Base-by-base conservation (phyloP, 2,113 vertebrate genomes). In the Caranx melampygus region DNA sequence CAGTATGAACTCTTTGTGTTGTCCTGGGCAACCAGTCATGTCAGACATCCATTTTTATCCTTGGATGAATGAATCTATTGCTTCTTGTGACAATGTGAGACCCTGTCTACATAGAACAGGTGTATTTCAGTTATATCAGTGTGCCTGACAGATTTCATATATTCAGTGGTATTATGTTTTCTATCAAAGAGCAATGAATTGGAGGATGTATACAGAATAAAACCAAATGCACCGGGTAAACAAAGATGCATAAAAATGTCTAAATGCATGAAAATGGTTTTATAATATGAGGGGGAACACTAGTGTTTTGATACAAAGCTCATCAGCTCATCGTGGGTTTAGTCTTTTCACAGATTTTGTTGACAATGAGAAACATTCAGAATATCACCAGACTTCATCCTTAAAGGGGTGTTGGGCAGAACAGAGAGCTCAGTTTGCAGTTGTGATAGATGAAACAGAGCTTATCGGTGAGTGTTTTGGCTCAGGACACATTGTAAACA, bases 11-110 rank as follows among this genome's bases (percentile, higher is more conserved):
- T 57, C 42, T 47, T 4, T 68, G 33, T n/a, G 2, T 57, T 6
- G n/a, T 61, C 11, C 49, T 34, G 5, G 71, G 61, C 44, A 44
- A 45, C 63, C 63, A 62, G 49, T 83, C 72, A 44, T 75, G 71
- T 75, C 58, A 66, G 62, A 58, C 26, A 20, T 54, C 44, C 18
- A 14, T 59, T 73, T 21, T 31, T 44, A 26, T 73, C 51, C 21
- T 44, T 21, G 21, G 37, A 55, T 67, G 3, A 58, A 45, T 52
- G 2, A 54, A 67, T 70, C 49, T 18, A 67, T 18, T 63, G 35
- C 54, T 44, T 59, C 44, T 65, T 68, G 51, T n/a, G 63, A 40
- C 44, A 65, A 49, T 26, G 40, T 21, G 45, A 52, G 5, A 12
- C 16, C 7, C 10, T 3, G 2, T 57, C 26, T 21, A 54, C 11